Base-by-base conservation (phyloP, 2,888 invertebrate genomes). In the Dione vanillae region DNA sequence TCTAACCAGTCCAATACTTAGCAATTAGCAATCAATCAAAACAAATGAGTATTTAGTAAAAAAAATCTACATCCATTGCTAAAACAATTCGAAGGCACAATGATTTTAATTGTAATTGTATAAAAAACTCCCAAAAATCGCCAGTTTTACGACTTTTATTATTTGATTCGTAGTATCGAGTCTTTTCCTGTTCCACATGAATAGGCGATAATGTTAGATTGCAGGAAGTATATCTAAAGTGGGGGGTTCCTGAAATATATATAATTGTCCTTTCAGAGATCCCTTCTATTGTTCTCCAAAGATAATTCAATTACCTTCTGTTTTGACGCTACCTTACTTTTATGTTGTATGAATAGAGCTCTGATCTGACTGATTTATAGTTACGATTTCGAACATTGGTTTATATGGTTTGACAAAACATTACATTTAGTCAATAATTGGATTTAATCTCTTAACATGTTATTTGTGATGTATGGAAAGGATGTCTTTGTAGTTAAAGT, bases 211-310 rank as follows among this genome's bases (percentile, higher is more conserved):
- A 72, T 58, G 62, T 72, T 20, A 58, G 56, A 66, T 64, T 65
- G 64, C 62, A 66, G 68, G 70, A 73, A 71, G 68, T 70, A 65
- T 71, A 73, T 73, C 70, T 65, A 73, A 73, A 73, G 66, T 70
- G 67, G 62, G 52, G 58, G 58, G 65, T 35, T 56, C 35, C 61
- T 68, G 51, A 45, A 62, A 66, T 71, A 56, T 58, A 73, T 69
- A 56, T 73, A 66, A 73, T 69, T 66, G 68, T 56, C 51, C 19
- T 52, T 73, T 58, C 35, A 47, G 54, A 66, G 68, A 51, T 64
- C 51, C 58, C 49, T 71, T 51, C 62, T 43, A 61, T 45, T 70
- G 65, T 66, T 68, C 65, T 62, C 58, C 51, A 69, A 67, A 70
- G 56, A 65, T 69, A 71, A 71, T 69, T 71, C 51, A 49, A 68